Conservation (phyloP, 1,140 invertebrate species). For the Pseudomyrmex gracilis region DNA sequence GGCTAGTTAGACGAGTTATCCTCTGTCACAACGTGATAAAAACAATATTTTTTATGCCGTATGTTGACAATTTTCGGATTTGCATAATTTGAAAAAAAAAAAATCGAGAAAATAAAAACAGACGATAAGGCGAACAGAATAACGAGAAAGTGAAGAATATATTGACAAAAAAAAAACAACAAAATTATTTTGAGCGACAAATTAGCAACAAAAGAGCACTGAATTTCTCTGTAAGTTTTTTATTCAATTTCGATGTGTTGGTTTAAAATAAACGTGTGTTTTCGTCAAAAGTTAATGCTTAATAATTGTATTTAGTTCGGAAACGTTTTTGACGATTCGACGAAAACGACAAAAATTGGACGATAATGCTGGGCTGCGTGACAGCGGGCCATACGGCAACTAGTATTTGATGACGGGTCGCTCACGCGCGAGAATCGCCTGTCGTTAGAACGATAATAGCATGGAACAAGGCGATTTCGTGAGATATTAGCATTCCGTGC, state of each 20-base stretch:
- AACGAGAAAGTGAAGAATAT: not conserved
- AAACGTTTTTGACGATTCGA: not conserved
- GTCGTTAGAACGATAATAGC: constrained; percentile 65
- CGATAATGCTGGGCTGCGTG: constrained; percentile 30
- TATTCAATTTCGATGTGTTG: too few species aligned
- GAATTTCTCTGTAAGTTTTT: too few species aligned
- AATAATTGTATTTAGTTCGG: not conserved
- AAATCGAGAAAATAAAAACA: not conserved
- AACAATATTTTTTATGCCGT: not conserved
- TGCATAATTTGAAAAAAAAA: too few species aligned
- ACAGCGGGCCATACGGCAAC: constrained; percentile 22
- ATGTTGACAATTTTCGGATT: too few species aligned
- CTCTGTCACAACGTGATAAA: not conserved
- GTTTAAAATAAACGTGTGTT: too few species aligned
- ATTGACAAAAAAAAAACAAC: constrained; percentile 1
- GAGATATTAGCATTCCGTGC: constrained; percentile 50
- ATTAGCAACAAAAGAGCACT: not conserved
- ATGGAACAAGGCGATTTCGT: constrained; percentile 43
- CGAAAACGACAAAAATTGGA: constrained; percentile 14
- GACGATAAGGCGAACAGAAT: not conserved
- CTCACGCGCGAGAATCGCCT: constrained; percentile 38
- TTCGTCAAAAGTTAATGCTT: constrained; percentile 13
- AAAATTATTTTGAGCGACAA: not conserved
- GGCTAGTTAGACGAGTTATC: constrained; percentile 8
- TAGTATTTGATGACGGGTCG: constrained; percentile 36